Percentiles rank a stretch among this genome's conserved stretches.
Evolutionary conservation across 2,888 invertebrate genomes (phyloP).

Genomic region (Resseliella maxima): DNA sequence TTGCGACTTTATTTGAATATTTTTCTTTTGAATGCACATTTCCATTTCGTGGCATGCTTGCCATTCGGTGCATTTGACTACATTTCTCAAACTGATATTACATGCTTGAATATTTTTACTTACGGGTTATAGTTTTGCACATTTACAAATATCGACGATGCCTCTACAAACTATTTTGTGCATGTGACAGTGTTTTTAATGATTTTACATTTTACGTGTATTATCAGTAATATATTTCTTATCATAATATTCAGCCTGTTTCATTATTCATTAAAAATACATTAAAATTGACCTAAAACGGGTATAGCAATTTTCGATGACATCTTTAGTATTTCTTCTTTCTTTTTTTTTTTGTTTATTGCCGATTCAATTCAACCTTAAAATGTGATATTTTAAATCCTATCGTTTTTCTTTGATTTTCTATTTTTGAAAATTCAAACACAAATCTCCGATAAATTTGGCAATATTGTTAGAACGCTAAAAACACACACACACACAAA

Average conservation of each 20-base stretch:
- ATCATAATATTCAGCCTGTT: not conserved
- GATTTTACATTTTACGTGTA: not conserved
- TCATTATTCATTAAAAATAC: not conserved
- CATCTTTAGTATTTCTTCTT: not conserved
- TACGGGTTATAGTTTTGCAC: too few species aligned
- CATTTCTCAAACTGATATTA: not conserved
- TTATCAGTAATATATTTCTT: not conserved
- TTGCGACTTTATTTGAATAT: too few species aligned
- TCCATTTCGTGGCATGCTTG: not conserved
- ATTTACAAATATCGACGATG: not conserved
- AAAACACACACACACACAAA: too few species aligned
- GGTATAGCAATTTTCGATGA: too few species aligned
- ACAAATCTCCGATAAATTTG: too few species aligned
- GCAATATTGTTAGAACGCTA: too few species aligned
- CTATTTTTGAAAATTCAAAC: too few species aligned
- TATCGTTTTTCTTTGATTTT: too few species aligned
- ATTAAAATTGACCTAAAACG: not conserved
- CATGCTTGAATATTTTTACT: too few species aligned
- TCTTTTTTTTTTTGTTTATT: not conserved
- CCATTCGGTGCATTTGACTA: not conserved
- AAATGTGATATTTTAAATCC: too few species aligned
- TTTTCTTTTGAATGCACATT: not conserved
- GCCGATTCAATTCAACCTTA: too few species aligned
- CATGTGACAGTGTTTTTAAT: slow-evolving; percentile 19
- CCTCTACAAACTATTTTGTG: not conserved